Evolutionary conservation across 1,140 invertebrate genomes (phyloP).

Genomic region (Sipha flava): DNA sequence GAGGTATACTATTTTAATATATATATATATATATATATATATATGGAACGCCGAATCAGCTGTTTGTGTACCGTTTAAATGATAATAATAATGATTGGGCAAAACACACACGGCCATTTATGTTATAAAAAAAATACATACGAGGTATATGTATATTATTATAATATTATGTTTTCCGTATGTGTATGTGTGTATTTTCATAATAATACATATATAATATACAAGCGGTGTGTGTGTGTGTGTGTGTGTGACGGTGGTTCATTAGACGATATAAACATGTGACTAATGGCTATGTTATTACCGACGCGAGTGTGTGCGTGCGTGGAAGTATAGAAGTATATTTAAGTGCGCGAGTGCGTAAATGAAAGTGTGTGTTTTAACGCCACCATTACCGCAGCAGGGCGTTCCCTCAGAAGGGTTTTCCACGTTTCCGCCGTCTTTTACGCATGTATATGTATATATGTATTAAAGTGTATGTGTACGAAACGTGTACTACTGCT

Average conservation of each 20-base stretch:
- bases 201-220: background rate
- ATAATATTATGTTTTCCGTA: background rate
- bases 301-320: background rate
- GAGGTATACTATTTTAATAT: no score
- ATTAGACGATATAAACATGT: background rate
- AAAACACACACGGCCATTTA: background rate
- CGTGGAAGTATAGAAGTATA: background rate
- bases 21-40: no score
- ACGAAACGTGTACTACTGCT: no score
- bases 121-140: background rate
- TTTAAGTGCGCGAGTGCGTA: no score
- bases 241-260: background rate
- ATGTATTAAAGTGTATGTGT: background rate
- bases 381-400: background rate
- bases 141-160: background rate
- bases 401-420: background rate
- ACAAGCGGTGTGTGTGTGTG: background rate
- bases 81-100: background rate
- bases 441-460: background rate
- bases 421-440: slow-evolving; percentile 7
- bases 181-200: background rate
- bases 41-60: no score
- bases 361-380: background rate
- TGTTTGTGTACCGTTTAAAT: background rate
- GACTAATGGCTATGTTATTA: slow-evolving; percentile 8